phyloP scores from a whole-genome alignment of 2,888 invertebrate species.

The Lepetodrilus schrolli region DNA sequence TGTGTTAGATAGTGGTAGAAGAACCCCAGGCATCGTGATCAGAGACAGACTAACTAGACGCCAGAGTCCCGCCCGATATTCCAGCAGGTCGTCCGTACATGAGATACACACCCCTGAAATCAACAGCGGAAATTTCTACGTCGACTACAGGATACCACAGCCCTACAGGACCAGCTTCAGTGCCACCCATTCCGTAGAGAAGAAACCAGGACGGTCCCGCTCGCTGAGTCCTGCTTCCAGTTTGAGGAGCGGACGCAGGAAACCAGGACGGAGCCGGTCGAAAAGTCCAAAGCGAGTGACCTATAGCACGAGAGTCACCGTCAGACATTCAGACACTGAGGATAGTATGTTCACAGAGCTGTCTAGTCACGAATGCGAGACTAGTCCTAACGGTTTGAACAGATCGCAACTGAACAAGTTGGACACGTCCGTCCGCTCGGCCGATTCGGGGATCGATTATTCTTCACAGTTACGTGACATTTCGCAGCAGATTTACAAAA shows the following conservation, averaged over 20 bases:
- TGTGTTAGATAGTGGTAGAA: constrained; percentile 59
- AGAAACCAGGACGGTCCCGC: constrained; percentile 53
- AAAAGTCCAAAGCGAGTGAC: constrained; percentile 67
- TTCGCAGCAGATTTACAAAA: constrained; percentile 58
- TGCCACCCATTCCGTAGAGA: constrained; percentile 62
- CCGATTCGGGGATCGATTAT: constrained; percentile 57
- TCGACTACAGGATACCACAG: constrained; percentile 60
- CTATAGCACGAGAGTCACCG: constrained; percentile 62
- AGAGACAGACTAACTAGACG: constrained; percentile 61
- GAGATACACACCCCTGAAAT: constrained; percentile 6
- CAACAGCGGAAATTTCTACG: constrained; percentile 35
- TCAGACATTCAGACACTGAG: constrained; percentile 59
- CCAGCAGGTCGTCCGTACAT: constrained; percentile 13
- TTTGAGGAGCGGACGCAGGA: constrained; percentile 52
- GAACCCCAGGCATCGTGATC: constrained; percentile 39
- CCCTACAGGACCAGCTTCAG: constrained; percentile 72
- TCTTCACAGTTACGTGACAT: constrained; percentile 58
- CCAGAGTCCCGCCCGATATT: constrained; percentile 52
- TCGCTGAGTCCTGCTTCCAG: constrained; percentile 62
- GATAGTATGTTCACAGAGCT: constrained; percentile 52
- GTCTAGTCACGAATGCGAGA: constrained; percentile 46
- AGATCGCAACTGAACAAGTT: constrained; percentile 24
- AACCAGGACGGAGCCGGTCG: constrained; percentile 43
- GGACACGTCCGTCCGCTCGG: background rate
- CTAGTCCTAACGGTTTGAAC: constrained; percentile 32